These are phyloP conservation scores for Sorex fumeus DNA, from an alignment of 2,113 vertebrate species.

Conservation along the genomic window DNA sequence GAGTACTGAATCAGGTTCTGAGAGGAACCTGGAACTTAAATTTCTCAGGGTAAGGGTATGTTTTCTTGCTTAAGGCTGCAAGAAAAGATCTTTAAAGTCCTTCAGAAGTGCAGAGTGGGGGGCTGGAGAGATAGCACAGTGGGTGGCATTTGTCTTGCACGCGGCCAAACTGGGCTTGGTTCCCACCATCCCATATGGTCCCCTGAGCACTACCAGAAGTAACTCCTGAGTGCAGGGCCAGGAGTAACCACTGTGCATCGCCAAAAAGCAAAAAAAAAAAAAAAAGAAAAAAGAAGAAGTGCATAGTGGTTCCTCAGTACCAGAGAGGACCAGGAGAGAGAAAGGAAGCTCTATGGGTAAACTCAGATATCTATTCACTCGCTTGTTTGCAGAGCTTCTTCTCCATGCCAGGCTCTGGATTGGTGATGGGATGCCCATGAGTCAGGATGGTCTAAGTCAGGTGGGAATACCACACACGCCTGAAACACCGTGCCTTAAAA, in stretches of 20 bases:
- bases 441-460: not conserved
- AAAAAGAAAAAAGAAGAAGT: too few relatives aligned
- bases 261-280: too few relatives aligned
- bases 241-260: too few relatives aligned
- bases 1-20: not conserved
- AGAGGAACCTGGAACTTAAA: not conserved
- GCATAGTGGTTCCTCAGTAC: not conserved
- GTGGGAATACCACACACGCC: not conserved
- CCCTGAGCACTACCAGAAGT: too few relatives aligned
- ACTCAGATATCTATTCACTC: rapidly evolving
- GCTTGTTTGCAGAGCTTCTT: not conserved
- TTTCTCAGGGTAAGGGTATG: not conserved
- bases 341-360: not conserved
- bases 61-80: not conserved
- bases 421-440: not conserved
- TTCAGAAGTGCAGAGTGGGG: not conserved
- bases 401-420: not conserved
- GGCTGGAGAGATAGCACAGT: too few relatives aligned
- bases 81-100: not conserved
- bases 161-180: too few relatives aligned
- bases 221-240: too few relatives aligned
- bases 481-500: not conserved
- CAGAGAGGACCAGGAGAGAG: not conserved
- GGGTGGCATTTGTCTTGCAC: too few relatives aligned
- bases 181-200: too few relatives aligned